Evolutionary conservation across 2,113 vertebrate species (phyloP).

Genomic region (Eublepharis macularius): DNA sequence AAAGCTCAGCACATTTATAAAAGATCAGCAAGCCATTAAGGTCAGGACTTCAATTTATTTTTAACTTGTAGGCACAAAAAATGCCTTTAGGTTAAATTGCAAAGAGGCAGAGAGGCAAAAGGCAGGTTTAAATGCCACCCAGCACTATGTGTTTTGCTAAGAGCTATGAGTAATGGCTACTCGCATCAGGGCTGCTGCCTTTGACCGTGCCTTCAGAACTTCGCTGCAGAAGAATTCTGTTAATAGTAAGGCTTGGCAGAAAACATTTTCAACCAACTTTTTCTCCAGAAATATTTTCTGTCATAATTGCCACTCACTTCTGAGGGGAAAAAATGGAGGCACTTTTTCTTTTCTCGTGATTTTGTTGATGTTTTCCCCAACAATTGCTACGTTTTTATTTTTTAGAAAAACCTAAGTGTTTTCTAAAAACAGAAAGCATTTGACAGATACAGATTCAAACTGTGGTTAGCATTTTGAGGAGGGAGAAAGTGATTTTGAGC

Average conservation of each 20-base stretch:
- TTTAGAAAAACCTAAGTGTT: not conserved
- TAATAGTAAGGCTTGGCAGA: not conserved
- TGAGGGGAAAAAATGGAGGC: not conserved
- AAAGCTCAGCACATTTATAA: conserved; percentile 16
- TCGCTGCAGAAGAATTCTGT: not conserved
- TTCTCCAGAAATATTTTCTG: not conserved
- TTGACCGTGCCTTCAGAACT: conserved; percentile 1
- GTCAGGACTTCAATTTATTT: conserved; percentile 39
- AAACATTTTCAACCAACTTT: not conserved
- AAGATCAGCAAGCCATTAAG: conserved; percentile 13
- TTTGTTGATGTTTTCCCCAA: not conserved
- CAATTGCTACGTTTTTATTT: no score
- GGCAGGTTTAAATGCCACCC: conserved; percentile 10
- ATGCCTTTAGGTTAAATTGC: conserved; percentile 39
- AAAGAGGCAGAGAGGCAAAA: conserved; percentile 18
- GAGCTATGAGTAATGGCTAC: conserved; percentile 5
- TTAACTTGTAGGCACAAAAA: conserved; percentile 36
- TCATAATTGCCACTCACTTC: not conserved
- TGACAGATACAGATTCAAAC: not conserved
- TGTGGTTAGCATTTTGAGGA: not conserved
- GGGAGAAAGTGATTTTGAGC: not conserved
- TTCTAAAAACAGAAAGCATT: not conserved
- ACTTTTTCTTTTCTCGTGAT: not conserved
- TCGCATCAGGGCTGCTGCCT: not conserved
- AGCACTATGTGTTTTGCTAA: not conserved